phyloP scores from a whole-genome alignment of 2,797 vertebrate genomes.

The Fistularia commersonii region DNA sequence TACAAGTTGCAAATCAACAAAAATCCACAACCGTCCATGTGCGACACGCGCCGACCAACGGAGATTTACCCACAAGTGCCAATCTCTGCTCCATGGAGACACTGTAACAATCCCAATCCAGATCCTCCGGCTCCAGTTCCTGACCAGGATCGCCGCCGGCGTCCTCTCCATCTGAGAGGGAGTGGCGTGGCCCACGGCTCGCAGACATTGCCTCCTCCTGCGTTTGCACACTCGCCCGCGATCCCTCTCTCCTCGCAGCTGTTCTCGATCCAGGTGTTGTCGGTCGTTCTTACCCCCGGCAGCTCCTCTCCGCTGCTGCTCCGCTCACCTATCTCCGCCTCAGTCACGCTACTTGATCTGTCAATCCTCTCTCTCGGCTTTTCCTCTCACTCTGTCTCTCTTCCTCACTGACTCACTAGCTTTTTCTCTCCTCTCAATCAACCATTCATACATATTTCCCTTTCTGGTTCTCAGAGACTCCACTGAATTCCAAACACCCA shows the following conservation, averaged over 20 bases:
- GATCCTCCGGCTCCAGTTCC: constrained; percentile 73
- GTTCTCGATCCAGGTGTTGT: too few relatives aligned
- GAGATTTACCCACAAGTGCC: constrained; percentile 67
- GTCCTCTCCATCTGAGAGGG: too few relatives aligned
- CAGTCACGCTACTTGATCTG: constrained; percentile 5
- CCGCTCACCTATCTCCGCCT: constrained; percentile 18
- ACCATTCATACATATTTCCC: constrained; percentile 15
- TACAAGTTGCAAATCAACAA: too few relatives aligned
- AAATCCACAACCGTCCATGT: too few relatives aligned
- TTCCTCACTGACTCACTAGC: neutral
- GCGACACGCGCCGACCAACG: neutral
- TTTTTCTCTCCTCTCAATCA: constrained; percentile 18
- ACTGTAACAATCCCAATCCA: constrained; percentile 79
- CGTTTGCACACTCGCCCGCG: too few relatives aligned
- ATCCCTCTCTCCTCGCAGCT: too few relatives aligned
- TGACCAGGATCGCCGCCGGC: constrained; percentile 45
- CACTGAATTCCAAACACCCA: constrained; percentile 33
- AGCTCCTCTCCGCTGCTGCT: constrained; percentile 18
- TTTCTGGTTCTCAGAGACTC: constrained; percentile 9
- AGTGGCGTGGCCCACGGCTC: too few relatives aligned
- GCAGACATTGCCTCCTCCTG: too few relatives aligned
- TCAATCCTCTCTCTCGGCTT: neutral
- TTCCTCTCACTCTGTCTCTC: constrained; percentile 1
- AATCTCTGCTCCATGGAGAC: constrained; percentile 69
- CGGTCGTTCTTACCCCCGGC: neutral